phyloP scores from a whole-genome alignment of 2,113 vertebrate genomes.

The Syrrhaptes paradoxus region DNA sequence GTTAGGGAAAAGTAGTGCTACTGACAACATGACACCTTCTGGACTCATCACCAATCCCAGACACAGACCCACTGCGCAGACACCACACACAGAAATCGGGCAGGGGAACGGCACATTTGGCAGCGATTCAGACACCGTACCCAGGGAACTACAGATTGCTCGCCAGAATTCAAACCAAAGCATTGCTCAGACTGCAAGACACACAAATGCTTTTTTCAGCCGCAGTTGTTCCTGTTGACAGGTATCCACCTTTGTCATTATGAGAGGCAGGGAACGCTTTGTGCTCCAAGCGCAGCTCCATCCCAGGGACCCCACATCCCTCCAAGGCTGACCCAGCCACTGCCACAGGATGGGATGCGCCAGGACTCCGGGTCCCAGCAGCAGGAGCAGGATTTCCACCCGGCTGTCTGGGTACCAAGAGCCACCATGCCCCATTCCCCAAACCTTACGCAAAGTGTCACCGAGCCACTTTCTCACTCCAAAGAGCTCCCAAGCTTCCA shows the following conservation, averaged over 20 bases:
- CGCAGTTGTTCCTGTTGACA: not conserved
- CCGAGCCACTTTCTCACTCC: not conserved
- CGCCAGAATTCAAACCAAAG: not conserved
- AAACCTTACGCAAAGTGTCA: not conserved
- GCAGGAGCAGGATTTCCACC: not conserved
- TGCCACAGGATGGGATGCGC: not conserved
- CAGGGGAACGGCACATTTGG: not conserved
- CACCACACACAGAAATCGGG: fast-evolving
- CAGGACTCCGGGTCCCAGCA: not conserved
- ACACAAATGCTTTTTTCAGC: not conserved
- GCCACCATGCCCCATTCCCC: fast-evolving
- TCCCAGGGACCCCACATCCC: not conserved
- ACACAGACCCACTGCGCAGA: not conserved
- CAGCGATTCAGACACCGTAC: not conserved
- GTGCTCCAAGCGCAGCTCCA: not conserved
- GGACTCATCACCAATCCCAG: fast-evolving
- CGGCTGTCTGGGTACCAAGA: fast-evolving
- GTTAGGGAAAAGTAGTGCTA: not conserved
- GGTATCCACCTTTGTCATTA: not conserved
- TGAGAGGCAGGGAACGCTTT: not conserved
- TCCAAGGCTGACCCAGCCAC: fast-evolving
- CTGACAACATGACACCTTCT: not conserved
- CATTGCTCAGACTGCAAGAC: not conserved
- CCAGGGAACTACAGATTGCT: not conserved
- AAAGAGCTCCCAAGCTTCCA: not conserved